Evolutionary conservation across 1,140 invertebrate species (phyloP).

Genomic region (Camponotus pennsylvanicus): DNA sequence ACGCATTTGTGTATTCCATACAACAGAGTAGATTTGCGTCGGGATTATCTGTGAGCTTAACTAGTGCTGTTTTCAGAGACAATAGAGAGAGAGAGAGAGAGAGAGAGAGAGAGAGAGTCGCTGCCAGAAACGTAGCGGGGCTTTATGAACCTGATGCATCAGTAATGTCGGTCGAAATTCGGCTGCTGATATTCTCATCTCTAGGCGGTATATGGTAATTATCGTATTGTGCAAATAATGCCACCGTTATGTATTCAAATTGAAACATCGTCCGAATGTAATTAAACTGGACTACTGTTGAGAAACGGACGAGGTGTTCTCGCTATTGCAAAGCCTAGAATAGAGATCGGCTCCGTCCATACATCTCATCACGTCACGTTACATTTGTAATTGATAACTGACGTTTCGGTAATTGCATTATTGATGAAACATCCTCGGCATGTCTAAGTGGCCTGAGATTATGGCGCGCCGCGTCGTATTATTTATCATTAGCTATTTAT

Average conservation of each 20-base stretch:
- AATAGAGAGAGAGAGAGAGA: conserved; percentile 41
- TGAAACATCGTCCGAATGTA: conserved; percentile 64
- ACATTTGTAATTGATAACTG: conserved; percentile 37
- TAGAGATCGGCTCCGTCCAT: background rate
- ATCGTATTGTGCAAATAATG: conserved; percentile 63
- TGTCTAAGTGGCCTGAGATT: conserved; percentile 7
- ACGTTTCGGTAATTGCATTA: conserved; percentile 48
- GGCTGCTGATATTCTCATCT: conserved; percentile 58
- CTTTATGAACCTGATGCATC: conserved; percentile 59
- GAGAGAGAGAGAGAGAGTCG: background rate
- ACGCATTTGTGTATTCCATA: conserved; percentile 47
- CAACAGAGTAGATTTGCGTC: conserved; percentile 43
- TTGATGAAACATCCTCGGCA: conserved; percentile 25
- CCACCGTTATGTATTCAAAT: conserved; percentile 59
- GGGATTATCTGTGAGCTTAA: conserved; percentile 57
- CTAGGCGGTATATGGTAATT: conserved; percentile 58
- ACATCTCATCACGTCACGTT: conserved; percentile 25
- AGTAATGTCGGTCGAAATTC: conserved; percentile 57
- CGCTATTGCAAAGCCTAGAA: conserved; percentile 28
- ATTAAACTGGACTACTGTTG: conserved; percentile 44
- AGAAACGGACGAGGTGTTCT: conserved; percentile 1
- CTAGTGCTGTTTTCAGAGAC: conserved; percentile 61
- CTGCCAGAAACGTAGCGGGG: conserved; percentile 21
- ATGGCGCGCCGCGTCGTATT: background rate
- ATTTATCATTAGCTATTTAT: conserved; percentile 49